These are phyloP conservation scores for Paragorgia papillata DNA, from an alignment of 92 coral and sea anemone genomes.

Conservation along the genomic window DNA sequence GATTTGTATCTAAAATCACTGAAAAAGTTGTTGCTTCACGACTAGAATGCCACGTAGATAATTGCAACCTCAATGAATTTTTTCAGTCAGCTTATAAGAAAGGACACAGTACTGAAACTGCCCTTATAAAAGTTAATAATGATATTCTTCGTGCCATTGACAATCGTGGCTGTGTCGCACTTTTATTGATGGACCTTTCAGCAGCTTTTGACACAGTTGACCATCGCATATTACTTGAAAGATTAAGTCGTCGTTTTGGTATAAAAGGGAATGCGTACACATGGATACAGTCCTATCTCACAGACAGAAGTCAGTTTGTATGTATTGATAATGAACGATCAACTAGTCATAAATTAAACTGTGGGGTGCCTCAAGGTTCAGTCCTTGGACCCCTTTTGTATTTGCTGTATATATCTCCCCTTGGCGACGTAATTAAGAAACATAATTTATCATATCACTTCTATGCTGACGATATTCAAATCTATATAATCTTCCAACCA, in stretches of 20 bases:
- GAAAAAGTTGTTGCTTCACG: slow-evolving; percentile 40
- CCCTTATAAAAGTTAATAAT: slow-evolving; percentile 38
- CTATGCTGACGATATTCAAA: too few species aligned
- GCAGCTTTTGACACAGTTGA: slow-evolving; percentile 48
- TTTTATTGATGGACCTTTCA: slow-evolving; percentile 39
- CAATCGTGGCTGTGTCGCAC: slow-evolving; percentile 40
- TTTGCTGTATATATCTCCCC: slow-evolving; percentile 12
- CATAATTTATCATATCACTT: slow-evolving; percentile 5
- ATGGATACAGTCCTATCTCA: slow-evolving; percentile 37
- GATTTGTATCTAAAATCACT: slow-evolving; percentile 38
- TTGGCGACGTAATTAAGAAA: slow-evolving; percentile 2
- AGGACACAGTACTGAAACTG: slow-evolving; percentile 47
- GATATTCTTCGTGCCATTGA: slow-evolving; percentile 43
- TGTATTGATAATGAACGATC: slow-evolving; percentile 40
- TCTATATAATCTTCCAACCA: too few species aligned
- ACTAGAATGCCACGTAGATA: slow-evolving; percentile 18
- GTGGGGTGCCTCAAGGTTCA: slow-evolving; percentile 37
- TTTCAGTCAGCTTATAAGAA: slow-evolving; percentile 44
- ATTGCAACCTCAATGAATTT: slow-evolving; percentile 13
- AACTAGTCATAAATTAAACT: slow-evolving; percentile 35
- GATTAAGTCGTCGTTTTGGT: slow-evolving; percentile 37
- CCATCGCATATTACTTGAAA: slow-evolving; percentile 35
- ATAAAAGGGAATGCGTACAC: slow-evolving; percentile 33
- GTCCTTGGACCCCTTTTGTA: slow-evolving; percentile 31
- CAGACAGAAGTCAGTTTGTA: slow-evolving; percentile 35